Percentiles rank a stretch among this genome's conserved stretches.
phyloP scores from a whole-genome alignment of 2,797 vertebrate species.

The Acipenser transmontanus region DNA sequence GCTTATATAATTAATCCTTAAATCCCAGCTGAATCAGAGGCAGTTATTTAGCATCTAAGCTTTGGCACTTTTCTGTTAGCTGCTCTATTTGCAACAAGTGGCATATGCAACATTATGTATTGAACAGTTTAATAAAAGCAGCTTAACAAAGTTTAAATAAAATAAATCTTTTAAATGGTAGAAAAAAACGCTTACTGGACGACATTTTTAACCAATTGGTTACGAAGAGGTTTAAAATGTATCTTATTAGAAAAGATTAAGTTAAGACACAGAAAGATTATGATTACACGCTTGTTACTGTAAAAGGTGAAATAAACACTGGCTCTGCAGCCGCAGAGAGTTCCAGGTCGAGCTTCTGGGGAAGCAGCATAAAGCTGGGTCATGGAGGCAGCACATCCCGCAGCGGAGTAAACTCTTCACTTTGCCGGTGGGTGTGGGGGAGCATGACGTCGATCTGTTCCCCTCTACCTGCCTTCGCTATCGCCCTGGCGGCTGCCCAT shows the following conservation, averaged over 20 bases:
- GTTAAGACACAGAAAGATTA: background rate
- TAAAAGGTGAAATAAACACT: too few relatives aligned
- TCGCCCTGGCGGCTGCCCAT: too few relatives aligned
- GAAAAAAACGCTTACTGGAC: background rate
- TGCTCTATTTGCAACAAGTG: background rate
- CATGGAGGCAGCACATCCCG: too few relatives aligned
- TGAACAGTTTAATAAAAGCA: constrained; percentile 24
- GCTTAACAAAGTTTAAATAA: constrained; percentile 39
- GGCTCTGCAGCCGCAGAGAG: too few relatives aligned
- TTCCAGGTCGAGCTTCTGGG: too few relatives aligned
- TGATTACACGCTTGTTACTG: too few relatives aligned
- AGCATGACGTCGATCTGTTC: too few relatives aligned
- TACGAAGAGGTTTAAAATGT: background rate
- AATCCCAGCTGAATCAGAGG: constrained; percentile 19
- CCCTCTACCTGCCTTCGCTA: too few relatives aligned
- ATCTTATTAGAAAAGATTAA: background rate
- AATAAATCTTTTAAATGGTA: constrained; percentile 37
- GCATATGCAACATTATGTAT: too few relatives aligned
- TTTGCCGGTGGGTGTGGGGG: too few relatives aligned
- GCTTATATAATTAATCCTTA: constrained; percentile 21
- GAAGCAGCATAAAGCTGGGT: too few relatives aligned
- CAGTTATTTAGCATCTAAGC: background rate
- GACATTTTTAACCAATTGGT: background rate
- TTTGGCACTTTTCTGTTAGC: constrained; percentile 22
- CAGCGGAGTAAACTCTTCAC: too few relatives aligned